Percentiles rank a stretch among this genome's conserved stretches.
Evolutionary conservation across 2,888 invertebrate genomes (phyloP).

Genomic region (Petrophora chlorosata): DNA sequence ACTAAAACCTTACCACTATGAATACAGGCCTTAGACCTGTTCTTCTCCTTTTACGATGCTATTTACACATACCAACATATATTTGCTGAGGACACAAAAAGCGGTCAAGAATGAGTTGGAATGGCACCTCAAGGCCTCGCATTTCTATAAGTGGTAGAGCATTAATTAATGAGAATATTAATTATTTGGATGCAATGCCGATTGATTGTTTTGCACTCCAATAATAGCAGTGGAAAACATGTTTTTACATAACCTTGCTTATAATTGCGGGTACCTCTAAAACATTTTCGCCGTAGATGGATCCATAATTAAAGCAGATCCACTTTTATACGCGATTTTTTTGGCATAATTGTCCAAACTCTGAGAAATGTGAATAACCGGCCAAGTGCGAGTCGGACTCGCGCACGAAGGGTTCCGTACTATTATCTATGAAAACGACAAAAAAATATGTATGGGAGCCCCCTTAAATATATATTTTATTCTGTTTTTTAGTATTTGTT

Average conservation of each 20-base stretch:
- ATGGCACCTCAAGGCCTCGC: slow-evolving; percentile 14
- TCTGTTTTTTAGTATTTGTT: no score
- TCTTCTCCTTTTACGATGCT: slow-evolving; percentile 58
- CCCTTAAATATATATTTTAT: no score
- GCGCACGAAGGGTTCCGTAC: no score
- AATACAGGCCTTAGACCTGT: slow-evolving; percentile 40
- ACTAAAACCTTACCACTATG: neutral
- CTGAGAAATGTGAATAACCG: no score
- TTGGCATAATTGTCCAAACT: no score
- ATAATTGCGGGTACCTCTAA: neutral
- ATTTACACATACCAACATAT: slow-evolving; percentile 52
- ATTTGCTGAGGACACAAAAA: slow-evolving; percentile 36
- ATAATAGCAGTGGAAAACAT: neutral
- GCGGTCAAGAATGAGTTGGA: slow-evolving; percentile 16
- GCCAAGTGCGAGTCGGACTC: no score
- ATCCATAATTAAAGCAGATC: neutral
- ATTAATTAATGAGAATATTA: slow-evolving; percentile 13
- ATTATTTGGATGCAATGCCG: slow-evolving; percentile 11
- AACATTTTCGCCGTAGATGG: neutral
- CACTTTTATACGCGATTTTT: no score
- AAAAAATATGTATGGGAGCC: no score
- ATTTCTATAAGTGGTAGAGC: slow-evolving; percentile 2
- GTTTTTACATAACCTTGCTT: neutral
- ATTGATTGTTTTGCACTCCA: slow-evolving; percentile 2
- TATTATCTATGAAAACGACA: no score